Percentiles rank a stretch among this genome's conserved stretches.
These are phyloP conservation scores for Anarhynchus alexandrinus DNA, from an alignment of 2,113 vertebrate genomes.

Conservation along the genomic window DNA sequence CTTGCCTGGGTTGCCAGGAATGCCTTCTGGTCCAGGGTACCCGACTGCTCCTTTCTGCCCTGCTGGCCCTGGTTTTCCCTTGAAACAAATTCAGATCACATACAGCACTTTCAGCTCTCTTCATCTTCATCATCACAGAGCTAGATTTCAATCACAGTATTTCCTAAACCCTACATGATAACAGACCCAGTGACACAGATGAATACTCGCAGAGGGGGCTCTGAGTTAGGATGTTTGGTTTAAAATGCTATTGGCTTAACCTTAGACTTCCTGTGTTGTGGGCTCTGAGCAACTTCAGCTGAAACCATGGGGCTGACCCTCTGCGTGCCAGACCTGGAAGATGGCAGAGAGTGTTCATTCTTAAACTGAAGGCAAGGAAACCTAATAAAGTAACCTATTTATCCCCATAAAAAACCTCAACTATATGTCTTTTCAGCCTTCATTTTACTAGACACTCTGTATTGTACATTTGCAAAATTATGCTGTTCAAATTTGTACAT, in stretches of 20 bases:
- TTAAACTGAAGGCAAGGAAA: background rate
- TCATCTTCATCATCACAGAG: background rate
- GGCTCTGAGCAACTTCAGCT: background rate
- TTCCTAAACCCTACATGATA: background rate
- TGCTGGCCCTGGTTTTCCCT: conserved; percentile 82
- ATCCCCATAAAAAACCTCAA: background rate
- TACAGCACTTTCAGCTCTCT: background rate
- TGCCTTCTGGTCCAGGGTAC: conserved; percentile 81
- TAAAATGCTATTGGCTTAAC: background rate
- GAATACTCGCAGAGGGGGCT: background rate
- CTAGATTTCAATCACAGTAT: background rate
- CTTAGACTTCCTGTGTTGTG: background rate
- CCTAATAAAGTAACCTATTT: background rate
- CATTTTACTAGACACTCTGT: background rate
- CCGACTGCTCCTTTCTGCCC: conserved; percentile 82
- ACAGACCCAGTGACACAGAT: background rate
- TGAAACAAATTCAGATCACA: conserved; percentile 53
- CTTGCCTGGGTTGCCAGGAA: conserved; percentile 81
- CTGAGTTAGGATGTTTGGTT: background rate
- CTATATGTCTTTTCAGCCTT: background rate
- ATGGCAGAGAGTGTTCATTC: background rate
- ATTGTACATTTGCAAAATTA: background rate
- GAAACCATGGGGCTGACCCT: background rate
- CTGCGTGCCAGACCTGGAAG: background rate
- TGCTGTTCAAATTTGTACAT: background rate